phyloP scores from a whole-genome alignment of 1,140 invertebrate genomes.

The Bombus sylvicola region DNA sequence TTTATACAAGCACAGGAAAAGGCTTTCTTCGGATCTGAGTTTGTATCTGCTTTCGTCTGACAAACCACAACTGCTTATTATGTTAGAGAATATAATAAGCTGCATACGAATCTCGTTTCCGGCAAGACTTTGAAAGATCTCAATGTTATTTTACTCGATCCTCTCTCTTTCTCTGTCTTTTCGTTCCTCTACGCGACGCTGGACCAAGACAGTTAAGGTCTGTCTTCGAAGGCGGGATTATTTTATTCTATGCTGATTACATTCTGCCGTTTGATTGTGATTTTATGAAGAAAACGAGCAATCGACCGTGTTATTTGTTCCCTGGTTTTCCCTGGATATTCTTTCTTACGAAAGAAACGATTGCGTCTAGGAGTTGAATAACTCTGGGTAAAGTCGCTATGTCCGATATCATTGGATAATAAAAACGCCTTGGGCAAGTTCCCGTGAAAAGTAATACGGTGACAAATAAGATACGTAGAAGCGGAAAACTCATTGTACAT shows the following conservation, averaged over 20 bases:
- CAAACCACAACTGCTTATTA: conserved; percentile 7
- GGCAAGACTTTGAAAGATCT: neutral
- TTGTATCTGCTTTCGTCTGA: neutral
- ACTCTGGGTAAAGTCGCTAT: neutral
- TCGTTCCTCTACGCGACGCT: neutral
- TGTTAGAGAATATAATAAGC: conserved; percentile 17
- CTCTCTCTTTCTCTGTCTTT: neutral
- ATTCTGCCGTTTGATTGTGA: neutral
- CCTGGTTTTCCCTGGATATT: neutral
- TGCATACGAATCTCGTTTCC: conserved; percentile 23
- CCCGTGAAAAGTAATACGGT: neutral
- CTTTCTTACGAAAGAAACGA: neutral
- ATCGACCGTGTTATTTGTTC: neutral
- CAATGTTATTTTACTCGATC: neutral
- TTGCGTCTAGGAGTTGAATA: neutral
- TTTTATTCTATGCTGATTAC: neutral
- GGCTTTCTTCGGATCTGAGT: neutral
- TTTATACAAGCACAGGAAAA: neutral
- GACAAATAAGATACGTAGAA: neutral
- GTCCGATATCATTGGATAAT: neutral
- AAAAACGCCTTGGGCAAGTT: neutral
- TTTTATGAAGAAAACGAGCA: neutral
- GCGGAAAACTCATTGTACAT: neutral
- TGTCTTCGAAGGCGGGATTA: neutral
- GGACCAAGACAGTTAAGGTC: neutral